A percentile compares a stretch with the other conserved stretches of the same genome.
These are phyloP conservation scores for Gallinago nigripennis DNA, from an alignment of 2,797 vertebrate species.

Conservation along the genomic window DNA sequence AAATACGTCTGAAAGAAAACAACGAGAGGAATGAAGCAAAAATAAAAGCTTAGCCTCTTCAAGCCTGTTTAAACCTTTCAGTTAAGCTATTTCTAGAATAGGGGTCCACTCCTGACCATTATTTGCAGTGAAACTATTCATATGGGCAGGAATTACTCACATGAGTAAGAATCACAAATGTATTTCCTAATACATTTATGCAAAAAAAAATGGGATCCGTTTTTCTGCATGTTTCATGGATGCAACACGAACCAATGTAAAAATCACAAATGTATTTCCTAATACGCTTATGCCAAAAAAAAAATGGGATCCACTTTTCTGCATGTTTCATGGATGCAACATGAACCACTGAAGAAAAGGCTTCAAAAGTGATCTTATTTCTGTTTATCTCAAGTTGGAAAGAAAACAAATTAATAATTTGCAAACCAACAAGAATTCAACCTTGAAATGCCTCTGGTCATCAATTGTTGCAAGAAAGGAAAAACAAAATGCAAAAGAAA, in stretches of 20 bases:
- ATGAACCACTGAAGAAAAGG: not conserved
- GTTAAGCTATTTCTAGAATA: not conserved
- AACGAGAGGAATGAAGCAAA: not conserved
- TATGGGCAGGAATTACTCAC: not conserved
- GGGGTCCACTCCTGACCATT: not conserved
- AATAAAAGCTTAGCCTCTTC: not conserved
- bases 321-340: not conserved
- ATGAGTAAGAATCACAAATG: not conserved
- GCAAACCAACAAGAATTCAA: constrained; percentile 47
- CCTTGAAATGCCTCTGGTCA: constrained; percentile 57
- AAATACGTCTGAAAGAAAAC: not conserved
- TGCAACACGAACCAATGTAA: not conserved
- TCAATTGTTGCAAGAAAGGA: constrained; percentile 18
- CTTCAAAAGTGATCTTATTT: not conserved
- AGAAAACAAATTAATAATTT: constrained; percentile 51
- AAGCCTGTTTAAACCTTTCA: not conserved
- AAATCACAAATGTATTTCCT: not conserved
- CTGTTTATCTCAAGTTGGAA: constrained; percentile 29
- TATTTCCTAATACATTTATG: not conserved
- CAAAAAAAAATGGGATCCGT: not conserved
- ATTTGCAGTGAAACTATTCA: not conserved
- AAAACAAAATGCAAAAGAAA: constrained; percentile 39
- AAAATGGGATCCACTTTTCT: not conserved
- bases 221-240: not conserved
- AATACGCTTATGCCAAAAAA: no score